Base-by-base conservation (phyloP, 2,797 vertebrate species). In the Cetoscarus ocellatus region DNA sequence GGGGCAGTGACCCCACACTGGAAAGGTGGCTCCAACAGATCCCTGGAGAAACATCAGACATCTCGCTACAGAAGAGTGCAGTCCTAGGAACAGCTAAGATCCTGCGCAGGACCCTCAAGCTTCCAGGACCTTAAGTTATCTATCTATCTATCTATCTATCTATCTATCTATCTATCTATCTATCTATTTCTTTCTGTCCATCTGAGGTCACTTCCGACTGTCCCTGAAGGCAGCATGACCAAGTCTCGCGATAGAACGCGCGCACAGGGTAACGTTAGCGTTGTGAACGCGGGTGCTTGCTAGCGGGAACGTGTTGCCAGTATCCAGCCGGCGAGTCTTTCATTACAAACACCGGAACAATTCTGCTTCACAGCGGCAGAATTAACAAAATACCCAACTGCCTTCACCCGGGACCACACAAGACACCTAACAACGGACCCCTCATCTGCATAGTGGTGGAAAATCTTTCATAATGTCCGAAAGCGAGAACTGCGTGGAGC, bases 391-490 rank as follows among this genome's bases (percentile, higher is more conserved):
- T 63, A 19, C 36, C 15, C 7, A 53, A 11, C 68, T 13, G 43
- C 1, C 39, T 18, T 13, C 27, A 15, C 6, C 42, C 53, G 10
- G 42, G 43, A 77, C 39, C 10, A 45, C 8, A 13, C 3, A 40
- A 18, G 55, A 12, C 8, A 63, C 11, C 11, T 3, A 15, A 15
- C 27, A 49, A 75, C 58, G 12, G 57, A 64, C 34, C 1, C 15
- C 36, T 65, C 5, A 34, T 60, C 55, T 14, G 42, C 59, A 42
- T 18, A 3, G 19, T 69, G 47, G 45, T 27, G 65, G 70, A 27
- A 50, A 80, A 64, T 66, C 10, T 49, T 15, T 6, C 51, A 87
- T 70, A 84, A 95, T 95, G 95, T 95, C 94, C 43, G 92, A 94
- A 77, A 90, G 72, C 64, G 86, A 75, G 72, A 91, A 63, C 88